These are phyloP conservation scores for Phainopepla nitens DNA, from an alignment of 2,113 vertebrate species.

Conservation along the genomic window DNA sequence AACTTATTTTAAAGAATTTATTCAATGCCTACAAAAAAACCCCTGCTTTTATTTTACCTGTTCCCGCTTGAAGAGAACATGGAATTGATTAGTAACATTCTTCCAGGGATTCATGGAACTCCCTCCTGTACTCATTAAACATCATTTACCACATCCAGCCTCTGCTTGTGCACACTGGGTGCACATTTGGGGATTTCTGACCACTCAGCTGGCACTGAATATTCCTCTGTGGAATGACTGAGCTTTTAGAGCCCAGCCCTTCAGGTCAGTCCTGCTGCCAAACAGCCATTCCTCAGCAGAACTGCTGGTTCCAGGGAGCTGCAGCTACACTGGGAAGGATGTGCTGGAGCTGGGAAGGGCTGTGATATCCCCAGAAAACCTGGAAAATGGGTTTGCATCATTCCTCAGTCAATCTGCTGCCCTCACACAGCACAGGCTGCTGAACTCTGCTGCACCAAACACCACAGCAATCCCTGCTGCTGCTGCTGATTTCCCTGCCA, in stretches of 20 bases:
- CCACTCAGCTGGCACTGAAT: neutral
- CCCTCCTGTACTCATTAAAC: neutral
- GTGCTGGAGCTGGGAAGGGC: neutral
- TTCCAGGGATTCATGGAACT: neutral
- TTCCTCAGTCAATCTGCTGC: neutral
- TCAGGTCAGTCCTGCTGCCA: neutral
- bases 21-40: neutral
- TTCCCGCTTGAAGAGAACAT: neutral
- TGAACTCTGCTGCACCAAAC: neutral
- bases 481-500: neutral
- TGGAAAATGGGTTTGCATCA: neutral
- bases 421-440: neutral
- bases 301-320: neutral
- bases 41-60: neutral
- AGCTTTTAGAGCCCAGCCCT: neutral
- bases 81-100: neutral
- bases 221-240: neutral
- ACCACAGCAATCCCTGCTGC: neutral
- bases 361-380: neutral
- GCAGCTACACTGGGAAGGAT: neutral
- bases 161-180: neutral
- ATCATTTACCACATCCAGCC: neutral
- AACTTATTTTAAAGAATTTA: neutral
- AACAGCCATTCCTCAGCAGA: neutral
- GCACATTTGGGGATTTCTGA: neutral